phyloP scores from a whole-genome alignment of 1,140 invertebrate genomes.

The Drosophila seguyi region DNA sequence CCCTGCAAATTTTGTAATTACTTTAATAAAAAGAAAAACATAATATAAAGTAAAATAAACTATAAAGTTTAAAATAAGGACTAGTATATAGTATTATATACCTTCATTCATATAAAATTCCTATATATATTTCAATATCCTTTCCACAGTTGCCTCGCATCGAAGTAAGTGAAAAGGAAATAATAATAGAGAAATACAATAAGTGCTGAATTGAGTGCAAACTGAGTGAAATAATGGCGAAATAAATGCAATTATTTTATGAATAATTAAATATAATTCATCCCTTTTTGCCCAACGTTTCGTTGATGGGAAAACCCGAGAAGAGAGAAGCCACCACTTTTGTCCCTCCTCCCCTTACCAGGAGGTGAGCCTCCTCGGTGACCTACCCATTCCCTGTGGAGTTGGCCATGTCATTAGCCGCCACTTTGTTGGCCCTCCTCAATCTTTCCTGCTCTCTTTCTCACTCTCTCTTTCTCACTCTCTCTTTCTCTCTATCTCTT shows the following conservation, averaged over 20 bases:
- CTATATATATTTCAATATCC: neutral
- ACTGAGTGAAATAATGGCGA: constrained; percentile 24
- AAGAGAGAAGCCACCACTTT: neutral
- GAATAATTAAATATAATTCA: constrained; percentile 27
- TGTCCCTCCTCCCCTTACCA: too few species aligned
- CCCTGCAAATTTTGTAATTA: too few species aligned
- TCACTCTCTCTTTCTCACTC: too few species aligned
- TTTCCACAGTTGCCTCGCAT: neutral
- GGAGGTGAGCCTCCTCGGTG: neutral
- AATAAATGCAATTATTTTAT: constrained; percentile 41
- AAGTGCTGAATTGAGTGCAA: constrained; percentile 27
- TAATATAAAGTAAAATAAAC: neutral
- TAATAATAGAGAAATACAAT: constrained; percentile 18
- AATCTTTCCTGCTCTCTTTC: neutral
- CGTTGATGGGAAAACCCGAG: neutral
- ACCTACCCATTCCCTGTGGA: constrained; percentile 3
- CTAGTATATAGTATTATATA: neutral
- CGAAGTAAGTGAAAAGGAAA: neutral
- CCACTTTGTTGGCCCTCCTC: constrained; percentile 18
- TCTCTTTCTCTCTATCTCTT: too few species aligned
- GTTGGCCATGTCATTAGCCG: constrained; percentile 24
- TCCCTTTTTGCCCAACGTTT: neutral
- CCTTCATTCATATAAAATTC: neutral
- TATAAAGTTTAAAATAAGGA: neutral
- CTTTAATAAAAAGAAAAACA: too few species aligned